Conservation (phyloP, 2,113 vertebrate genomes). For the Chroicocephalus ridibundus region DNA sequence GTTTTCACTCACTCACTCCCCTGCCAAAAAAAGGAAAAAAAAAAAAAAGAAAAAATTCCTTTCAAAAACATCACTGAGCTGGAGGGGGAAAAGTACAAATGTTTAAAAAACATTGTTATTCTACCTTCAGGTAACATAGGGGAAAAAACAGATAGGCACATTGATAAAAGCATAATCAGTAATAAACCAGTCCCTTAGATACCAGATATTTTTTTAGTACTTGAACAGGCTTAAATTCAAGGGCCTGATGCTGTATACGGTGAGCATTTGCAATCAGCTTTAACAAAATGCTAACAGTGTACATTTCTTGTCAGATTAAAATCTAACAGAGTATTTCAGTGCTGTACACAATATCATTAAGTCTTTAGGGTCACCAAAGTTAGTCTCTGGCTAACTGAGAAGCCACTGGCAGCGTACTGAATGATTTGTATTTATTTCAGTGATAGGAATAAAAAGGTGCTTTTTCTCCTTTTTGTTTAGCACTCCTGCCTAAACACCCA, state of each 20-base stretch:
- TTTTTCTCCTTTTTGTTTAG: background rate
- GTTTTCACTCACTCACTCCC: background rate
- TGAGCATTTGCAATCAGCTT: background rate
- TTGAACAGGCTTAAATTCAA: background rate
- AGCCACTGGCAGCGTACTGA: background rate
- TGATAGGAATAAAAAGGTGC: background rate
- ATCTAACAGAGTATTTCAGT: background rate
- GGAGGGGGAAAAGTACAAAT: background rate
- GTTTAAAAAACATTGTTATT: background rate
- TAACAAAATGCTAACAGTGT: background rate
- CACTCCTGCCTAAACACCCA: background rate
- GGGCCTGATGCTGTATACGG: background rate
- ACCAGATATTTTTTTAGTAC: background rate
- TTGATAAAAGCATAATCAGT: background rate
- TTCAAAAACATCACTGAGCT: background rate
- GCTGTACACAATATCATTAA: background rate
- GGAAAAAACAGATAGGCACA: background rate
- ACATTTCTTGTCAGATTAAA: background rate
- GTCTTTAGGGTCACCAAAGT: background rate
- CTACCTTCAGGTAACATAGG: background rate
- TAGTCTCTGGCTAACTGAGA: background rate
- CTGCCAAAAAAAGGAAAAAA: background rate
- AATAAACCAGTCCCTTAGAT: background rate
- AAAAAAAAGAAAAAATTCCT: background rate
- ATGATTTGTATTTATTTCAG: background rate